phyloP scores from a whole-genome alignment of 2,113 vertebrate species.

The Coregonus clupeaformis region DNA sequence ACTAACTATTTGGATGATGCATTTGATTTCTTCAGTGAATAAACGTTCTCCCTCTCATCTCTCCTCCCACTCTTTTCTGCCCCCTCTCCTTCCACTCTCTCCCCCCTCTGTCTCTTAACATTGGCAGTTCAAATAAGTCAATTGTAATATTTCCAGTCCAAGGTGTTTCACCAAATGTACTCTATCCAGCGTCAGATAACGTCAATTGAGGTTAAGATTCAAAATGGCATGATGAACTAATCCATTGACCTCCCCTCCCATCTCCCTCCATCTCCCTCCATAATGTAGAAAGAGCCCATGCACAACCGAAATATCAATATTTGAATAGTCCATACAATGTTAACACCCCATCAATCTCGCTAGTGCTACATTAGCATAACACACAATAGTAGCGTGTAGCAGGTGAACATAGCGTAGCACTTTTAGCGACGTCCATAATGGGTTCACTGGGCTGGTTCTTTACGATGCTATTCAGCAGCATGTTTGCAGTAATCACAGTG shows the following conservation, averaged over 20 bases:
- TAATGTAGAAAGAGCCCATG: not conserved
- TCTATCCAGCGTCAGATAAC: not conserved
- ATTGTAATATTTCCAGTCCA: not conserved
- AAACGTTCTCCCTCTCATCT: too few species aligned
- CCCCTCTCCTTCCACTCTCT: not conserved
- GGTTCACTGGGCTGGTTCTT: constrained; percentile 22
- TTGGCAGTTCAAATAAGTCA: not conserved
- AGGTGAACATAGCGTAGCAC: constrained; percentile 4
- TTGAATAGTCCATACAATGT: constrained; percentile 14
- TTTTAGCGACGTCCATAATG: not conserved
- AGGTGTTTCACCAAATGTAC: not conserved
- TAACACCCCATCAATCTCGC: constrained; percentile 3
- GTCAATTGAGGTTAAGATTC: not conserved
- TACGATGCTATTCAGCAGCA: constrained; percentile 44
- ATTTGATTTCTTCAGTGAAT: too few species aligned
- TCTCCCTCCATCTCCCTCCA: not conserved
- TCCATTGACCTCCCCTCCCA: not conserved
- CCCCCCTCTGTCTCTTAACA: not conserved
- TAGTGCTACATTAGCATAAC: constrained; percentile 33
- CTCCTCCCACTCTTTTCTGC: not conserved
- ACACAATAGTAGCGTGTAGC: constrained; percentile 34
- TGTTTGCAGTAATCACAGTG: constrained; percentile 40
- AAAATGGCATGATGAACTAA: not conserved
- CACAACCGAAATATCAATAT: not conserved
- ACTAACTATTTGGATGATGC: too few species aligned